Percentiles rank a stretch among this genome's conserved stretches.
Evolutionary conservation across 1,140 invertebrate species (phyloP).

Genomic region (Chlorops oryzae): DNA sequence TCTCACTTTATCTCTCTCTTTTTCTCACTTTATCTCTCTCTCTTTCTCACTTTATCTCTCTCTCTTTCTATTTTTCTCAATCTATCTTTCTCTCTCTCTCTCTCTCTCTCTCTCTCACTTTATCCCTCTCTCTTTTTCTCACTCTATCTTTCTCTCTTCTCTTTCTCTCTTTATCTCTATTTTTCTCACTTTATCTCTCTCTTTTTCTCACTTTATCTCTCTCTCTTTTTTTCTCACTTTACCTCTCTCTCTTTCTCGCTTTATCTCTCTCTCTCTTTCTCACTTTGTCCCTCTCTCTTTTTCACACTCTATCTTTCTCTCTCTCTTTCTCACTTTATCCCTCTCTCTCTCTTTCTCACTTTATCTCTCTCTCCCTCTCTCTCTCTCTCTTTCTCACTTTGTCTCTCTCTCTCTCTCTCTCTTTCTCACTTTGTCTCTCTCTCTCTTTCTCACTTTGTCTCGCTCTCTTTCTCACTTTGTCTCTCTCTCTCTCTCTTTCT

Average conservation of each 20-base stretch:
- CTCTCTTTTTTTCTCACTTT: neutral
- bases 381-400: too few relatives aligned
- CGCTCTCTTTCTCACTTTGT: too few relatives aligned
- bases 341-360: too few relatives aligned
- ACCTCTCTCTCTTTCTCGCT: neutral
- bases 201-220: neutral
- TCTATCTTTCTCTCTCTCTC: neutral
- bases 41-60: neutral
- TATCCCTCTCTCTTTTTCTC: neutral
- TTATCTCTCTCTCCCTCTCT: too few relatives aligned
- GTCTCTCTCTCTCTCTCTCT: too few relatives aligned
- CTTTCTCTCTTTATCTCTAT: slow-evolving; percentile 1
- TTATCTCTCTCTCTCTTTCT: neutral
- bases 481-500: too few relatives aligned
- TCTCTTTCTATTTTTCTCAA: neutral
- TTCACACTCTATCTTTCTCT: too few relatives aligned
- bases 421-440: too few relatives aligned
- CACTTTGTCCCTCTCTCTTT: too few relatives aligned
- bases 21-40: neutral
- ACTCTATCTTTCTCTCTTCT: neutral
- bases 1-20: neutral
- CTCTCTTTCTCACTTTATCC: too few relatives aligned
- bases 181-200: neutral
- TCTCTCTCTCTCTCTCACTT: neutral
- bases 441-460: too few relatives aligned